Percentiles rank a stretch among this genome's conserved stretches.
These are phyloP conservation scores for Dipus sagitta DNA, from an alignment of 2,797 vertebrate species.

Conservation along the genomic window DNA sequence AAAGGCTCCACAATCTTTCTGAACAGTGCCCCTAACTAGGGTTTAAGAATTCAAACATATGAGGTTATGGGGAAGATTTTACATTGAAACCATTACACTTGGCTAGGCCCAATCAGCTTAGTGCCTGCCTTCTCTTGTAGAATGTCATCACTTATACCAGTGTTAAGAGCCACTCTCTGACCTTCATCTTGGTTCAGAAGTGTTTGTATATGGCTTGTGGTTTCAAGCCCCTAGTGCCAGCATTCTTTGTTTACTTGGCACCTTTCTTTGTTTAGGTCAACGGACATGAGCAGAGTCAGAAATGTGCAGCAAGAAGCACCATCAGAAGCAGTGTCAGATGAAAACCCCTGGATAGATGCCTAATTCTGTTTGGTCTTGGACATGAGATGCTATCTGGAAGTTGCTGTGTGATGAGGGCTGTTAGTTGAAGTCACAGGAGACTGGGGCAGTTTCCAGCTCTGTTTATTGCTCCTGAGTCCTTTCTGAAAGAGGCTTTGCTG, in stretches of 20 bases:
- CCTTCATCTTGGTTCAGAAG: background rate
- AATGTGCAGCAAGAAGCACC: conserved; percentile 7
- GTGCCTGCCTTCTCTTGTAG: too few species aligned
- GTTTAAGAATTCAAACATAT: too few species aligned
- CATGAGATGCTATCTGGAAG: background rate
- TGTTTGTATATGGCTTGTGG: conserved; percentile 3
- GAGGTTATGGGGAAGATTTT: too few species aligned
- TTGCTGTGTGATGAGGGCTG: conserved; percentile 82
- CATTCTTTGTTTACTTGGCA: background rate
- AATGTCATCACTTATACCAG: background rate
- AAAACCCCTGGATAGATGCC: background rate
- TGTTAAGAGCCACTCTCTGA: background rate
- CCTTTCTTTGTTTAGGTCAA: conserved; percentile 7
- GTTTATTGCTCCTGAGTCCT: conserved; percentile 87
- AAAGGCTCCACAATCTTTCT: too few species aligned
- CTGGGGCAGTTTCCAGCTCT: conserved; percentile 81
- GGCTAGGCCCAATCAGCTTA: too few species aligned
- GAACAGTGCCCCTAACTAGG: too few species aligned
- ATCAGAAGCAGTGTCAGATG: conserved; percentile 64
- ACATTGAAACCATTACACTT: too few species aligned
- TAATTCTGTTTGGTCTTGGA: background rate
- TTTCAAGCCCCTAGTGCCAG: background rate
- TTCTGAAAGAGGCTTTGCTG: conserved; percentile 63
- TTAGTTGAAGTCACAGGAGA: conserved; percentile 67
- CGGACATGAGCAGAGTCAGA: background rate